phyloP scores from a whole-genome alignment of 2,888 invertebrate genomes.

The Asteroscopus sphinx region DNA sequence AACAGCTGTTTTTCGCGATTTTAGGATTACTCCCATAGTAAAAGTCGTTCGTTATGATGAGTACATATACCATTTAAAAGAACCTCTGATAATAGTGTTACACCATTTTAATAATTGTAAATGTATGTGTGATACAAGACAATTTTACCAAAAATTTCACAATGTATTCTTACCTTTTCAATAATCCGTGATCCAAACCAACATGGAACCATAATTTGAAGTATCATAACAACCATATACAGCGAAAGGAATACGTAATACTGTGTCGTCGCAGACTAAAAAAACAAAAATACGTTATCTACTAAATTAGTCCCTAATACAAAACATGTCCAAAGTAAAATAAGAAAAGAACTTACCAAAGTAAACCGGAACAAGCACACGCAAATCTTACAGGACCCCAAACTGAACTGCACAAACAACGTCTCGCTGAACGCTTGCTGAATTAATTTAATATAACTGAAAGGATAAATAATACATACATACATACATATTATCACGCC shows the following conservation, averaged over 20 bases:
- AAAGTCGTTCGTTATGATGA: too few relatives aligned
- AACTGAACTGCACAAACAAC: constrained; percentile 73
- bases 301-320: too few relatives aligned
- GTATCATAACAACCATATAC: constrained; percentile 72
- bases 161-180: constrained; percentile 64
- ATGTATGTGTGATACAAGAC: too few relatives aligned
- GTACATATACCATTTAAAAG: too few relatives aligned
- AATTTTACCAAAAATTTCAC: not conserved
- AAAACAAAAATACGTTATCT: constrained; percentile 1
- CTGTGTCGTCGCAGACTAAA: constrained; percentile 71
- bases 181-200: constrained; percentile 78
- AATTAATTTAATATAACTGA: constrained; percentile 71
- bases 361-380: constrained; percentile 77
- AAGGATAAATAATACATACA: constrained; percentile 51
- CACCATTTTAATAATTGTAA: too few relatives aligned
- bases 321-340: not conserved
- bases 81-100: too few relatives aligned
- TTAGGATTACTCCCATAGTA: too few relatives aligned
- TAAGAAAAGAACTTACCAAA: constrained; percentile 64
- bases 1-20: too few relatives aligned
- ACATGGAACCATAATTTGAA: constrained; percentile 76
- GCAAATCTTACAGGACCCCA: constrained; percentile 76
- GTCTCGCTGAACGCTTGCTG: constrained; percentile 72
- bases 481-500: too few relatives aligned
- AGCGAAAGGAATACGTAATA: constrained; percentile 74